Base-by-base conservation (phyloP, 2,888 invertebrate genomes). In the Platynereis dumerilii region DNA sequence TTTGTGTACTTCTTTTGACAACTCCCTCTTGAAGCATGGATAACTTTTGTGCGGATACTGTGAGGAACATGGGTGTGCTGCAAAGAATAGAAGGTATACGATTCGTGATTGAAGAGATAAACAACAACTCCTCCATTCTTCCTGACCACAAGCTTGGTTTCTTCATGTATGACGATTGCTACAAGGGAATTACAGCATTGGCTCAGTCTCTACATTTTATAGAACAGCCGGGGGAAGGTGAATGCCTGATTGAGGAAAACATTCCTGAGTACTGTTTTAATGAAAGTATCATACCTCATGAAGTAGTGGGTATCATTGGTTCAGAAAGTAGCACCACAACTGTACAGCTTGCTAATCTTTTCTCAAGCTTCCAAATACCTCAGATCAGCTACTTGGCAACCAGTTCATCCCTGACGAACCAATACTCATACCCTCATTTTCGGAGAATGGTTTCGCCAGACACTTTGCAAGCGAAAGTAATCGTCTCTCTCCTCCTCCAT, bases 141-240 rank as follows among this genome's bases (percentile, higher is more conserved):
- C 71, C 72, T 0, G 67, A 71, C 55, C 48, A 72, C 1, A 69
- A 60, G 0, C 61, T 76, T 22, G 76, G 76, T 1, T 76, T 69
- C 60, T 63, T 67, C 44, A 67, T 75, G 54, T 61, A 73, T 44
- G 74, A 76, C 60, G 74, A 74, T 64, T 76, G 76, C 45, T 68
- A 68, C 26, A 74, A 73, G 48, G 72, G 69, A 28, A 72, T 67
- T 3, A 69, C 72, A 3, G 73, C 76, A 2, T 34, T 74, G 29
- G 67, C 68, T 0, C 64, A 72, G 29, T 54, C 64, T 15, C 39
- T 64, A 20, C 62, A 57, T 45, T 62, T 62, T 42, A 62, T 61
- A 15, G 52, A 60, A n/a, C 27, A 54, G 54, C 26, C 22, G 22
- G 15, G 55, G 22, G 15, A 48, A 39, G 17, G 39, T 28, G 10